Percentiles rank a stretch among this genome's conserved stretches.
Conservation (phyloP, 92 coral and sea anemone species). For the Palythoa grandiflora region DNA sequence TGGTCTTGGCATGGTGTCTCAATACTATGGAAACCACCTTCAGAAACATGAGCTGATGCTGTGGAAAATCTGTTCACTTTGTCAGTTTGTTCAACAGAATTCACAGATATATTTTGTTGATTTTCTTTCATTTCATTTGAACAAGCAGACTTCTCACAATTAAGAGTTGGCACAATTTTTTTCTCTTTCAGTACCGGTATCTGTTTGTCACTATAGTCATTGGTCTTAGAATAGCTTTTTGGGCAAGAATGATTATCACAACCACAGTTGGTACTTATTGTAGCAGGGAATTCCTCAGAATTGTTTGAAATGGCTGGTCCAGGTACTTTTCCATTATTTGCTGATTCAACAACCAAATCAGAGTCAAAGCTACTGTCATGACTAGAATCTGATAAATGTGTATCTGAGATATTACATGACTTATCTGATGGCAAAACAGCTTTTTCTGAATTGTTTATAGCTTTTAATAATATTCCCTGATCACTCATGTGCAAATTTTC, state of each 20-base stretch:
- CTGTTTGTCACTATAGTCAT: background rate
- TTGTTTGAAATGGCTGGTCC: background rate
- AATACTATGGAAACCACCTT: background rate
- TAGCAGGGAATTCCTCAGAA: background rate
- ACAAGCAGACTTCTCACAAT: background rate
- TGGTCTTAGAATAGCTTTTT: background rate
- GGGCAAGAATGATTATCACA: background rate
- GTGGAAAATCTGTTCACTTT: background rate
- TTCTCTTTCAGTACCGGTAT: background rate
- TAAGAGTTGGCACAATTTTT: background rate
- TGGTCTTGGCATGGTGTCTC: background rate
- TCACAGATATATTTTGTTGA: background rate
- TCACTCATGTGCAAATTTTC: slow-evolving; percentile 29
- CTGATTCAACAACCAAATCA: background rate
- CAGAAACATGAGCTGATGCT: background rate
- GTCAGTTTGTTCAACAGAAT: background rate
- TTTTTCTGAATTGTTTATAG: background rate
- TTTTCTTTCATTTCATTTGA: background rate
- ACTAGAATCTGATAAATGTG: background rate
- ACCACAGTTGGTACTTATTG: background rate
- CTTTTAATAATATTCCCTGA: background rate
- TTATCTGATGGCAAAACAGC: background rate
- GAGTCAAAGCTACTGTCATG: background rate
- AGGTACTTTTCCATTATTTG: background rate
- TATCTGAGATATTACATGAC: background rate